phyloP scores from a whole-genome alignment of 2,797 vertebrate genomes.

The Coregonus sp. region DNA sequence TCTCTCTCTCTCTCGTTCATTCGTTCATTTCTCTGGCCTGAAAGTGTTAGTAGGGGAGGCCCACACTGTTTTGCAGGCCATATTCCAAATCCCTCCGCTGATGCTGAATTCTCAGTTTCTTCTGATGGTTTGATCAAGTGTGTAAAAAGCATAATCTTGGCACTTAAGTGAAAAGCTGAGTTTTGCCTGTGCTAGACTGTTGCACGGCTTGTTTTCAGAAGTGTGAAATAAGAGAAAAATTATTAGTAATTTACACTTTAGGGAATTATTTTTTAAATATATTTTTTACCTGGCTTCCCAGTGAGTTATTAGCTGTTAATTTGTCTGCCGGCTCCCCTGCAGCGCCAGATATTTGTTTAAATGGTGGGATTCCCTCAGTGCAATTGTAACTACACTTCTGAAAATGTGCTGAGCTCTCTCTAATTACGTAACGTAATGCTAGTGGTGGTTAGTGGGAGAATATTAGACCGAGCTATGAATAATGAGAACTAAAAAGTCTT shows the following conservation, averaged over 20 bases:
- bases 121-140: constrained; percentile 30
- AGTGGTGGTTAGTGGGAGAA: constrained; percentile 96
- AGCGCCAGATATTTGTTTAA: constrained; percentile 98
- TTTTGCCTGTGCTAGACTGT: constrained; percentile 43
- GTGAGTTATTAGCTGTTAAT: constrained; percentile 99
- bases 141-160: constrained; percentile 36
- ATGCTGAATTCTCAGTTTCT: constrained; percentile 29
- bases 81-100: constrained; percentile 30
- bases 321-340: constrained; percentile 95
- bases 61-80: constrained; percentile 25
- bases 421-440: constrained; percentile 99
- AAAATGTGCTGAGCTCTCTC: constrained; percentile 84
- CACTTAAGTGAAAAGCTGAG: constrained; percentile 40
- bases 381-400: constrained; percentile 97
- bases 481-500: constrained; percentile 13
- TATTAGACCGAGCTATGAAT: constrained; percentile 84
- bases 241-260: constrained; percentile 82
- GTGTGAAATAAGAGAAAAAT: constrained; percentile 73
- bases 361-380: constrained; percentile 96
- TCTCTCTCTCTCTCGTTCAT: constrained; percentile 19
- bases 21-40: constrained; percentile 41
- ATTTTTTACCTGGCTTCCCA: constrained; percentile 81
- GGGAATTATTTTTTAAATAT: constrained; percentile 68
- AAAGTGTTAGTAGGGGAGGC: constrained; percentile 41
- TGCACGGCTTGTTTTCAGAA: constrained; percentile 62